These are phyloP conservation scores for Melanotus villosus DNA, from an alignment of 2,888 invertebrate species.

Conservation along the genomic window DNA sequence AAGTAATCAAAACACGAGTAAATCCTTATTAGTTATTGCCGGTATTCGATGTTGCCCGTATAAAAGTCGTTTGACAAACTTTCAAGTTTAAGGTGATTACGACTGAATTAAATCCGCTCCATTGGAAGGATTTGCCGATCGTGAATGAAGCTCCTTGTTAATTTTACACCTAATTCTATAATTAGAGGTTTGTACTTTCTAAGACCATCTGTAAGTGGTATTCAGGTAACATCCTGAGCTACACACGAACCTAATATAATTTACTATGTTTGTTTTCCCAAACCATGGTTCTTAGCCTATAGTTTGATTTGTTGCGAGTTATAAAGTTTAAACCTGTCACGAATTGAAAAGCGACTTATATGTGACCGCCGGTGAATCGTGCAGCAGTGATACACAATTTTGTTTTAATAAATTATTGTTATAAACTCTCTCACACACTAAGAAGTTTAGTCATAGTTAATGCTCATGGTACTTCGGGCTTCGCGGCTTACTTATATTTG, in stretches of 20 bases:
- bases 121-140: conserved; percentile 1
- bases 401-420: conserved; percentile 45
- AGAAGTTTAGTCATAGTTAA: conserved; percentile 18
- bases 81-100: not conserved
- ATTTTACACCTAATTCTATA: conserved; percentile 9
- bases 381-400: conserved; percentile 44
- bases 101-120: not conserved
- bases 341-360: conserved; percentile 37
- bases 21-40: not conserved
- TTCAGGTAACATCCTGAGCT: conserved; percentile 15
- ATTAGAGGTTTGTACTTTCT: conserved; percentile 22
- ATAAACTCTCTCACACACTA: conserved; percentile 39
- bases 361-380: conserved; percentile 45
- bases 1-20: not conserved
- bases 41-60: conserved; percentile 4
- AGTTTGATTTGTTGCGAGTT: conserved; percentile 27
- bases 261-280: conserved; percentile 33
- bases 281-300: conserved; percentile 21
- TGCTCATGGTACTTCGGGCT: conserved; percentile 24
- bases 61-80: not conserved
- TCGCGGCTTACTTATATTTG: conserved; percentile 36
- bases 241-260: conserved; percentile 25
- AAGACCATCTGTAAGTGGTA: conserved; percentile 1
- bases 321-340: conserved; percentile 34
- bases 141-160: conserved; percentile 8